phyloP scores from a whole-genome alignment of 2,888 invertebrate species.

The Craniophora ligustri region DNA sequence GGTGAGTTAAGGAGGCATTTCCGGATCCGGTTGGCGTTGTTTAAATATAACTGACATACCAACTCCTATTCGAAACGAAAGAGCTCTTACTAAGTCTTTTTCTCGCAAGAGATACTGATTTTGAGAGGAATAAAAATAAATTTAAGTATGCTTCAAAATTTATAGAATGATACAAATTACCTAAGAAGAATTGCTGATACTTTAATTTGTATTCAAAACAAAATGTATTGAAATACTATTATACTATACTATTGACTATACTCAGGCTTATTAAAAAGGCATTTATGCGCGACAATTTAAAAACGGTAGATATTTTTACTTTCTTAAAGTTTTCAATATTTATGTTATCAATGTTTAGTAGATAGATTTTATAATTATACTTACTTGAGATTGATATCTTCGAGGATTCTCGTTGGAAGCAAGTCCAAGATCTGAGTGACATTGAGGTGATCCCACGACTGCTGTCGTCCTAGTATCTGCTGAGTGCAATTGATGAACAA shows the following conservation, averaged over 20 bases:
- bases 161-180: too few relatives aligned
- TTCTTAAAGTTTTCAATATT: too few relatives aligned
- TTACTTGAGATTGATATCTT: conserved; percentile 83
- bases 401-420: conserved; percentile 75
- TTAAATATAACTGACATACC: conserved; percentile 33
- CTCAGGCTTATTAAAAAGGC: too few relatives aligned
- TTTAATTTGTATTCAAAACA: too few relatives aligned
- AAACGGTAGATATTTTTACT: too few relatives aligned
- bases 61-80: conserved; percentile 35
- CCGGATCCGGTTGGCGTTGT: conserved; percentile 17
- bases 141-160: not conserved
- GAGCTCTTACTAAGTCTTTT: conserved; percentile 26
- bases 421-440: conserved; percentile 79
- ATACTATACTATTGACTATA: too few relatives aligned
- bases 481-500: conserved; percentile 84
- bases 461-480: conserved; percentile 74
- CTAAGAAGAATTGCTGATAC: too few relatives aligned
- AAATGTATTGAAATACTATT: too few relatives aligned
- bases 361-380: conserved; percentile 39
- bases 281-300: too few relatives aligned
- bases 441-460: conserved; percentile 77
- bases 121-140: not conserved
- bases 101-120: conserved; percentile 8
- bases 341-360: not conserved
- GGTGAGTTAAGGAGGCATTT: conserved; percentile 15